Conservation (phyloP, 2,888 invertebrate genomes). For the Eubasilissa splendida region DNA sequence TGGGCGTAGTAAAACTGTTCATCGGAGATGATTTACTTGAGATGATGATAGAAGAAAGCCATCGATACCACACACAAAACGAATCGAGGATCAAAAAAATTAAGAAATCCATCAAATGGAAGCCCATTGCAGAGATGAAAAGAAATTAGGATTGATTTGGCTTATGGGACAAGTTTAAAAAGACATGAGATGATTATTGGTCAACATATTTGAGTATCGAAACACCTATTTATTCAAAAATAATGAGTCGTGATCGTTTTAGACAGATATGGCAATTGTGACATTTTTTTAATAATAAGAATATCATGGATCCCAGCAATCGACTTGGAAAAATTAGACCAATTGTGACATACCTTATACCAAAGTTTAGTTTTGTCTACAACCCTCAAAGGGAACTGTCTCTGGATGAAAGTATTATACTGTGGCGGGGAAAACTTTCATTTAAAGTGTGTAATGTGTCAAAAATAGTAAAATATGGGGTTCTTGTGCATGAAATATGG, state of each 20-base stretch:
- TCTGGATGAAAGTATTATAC: conserved; percentile 59
- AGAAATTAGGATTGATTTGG: conserved; percentile 45
- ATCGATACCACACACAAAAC: conserved; percentile 25
- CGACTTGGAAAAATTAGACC: conserved; percentile 55
- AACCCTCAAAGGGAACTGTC: conserved; percentile 56
- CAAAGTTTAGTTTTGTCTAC: conserved; percentile 56
- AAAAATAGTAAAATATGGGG: conserved; percentile 59
- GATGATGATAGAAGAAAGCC: conserved; percentile 33
- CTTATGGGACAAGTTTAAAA: conserved; percentile 56
- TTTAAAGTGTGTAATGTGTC: conserved; percentile 58
- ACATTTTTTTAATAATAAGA: conserved; percentile 50
- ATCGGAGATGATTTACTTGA: conserved; percentile 32
- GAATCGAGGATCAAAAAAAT: conserved; percentile 14
- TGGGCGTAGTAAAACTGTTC: conserved; percentile 45
- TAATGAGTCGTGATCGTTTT: conserved; percentile 51
- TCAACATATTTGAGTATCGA: conserved; percentile 53
- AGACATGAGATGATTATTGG: conserved; percentile 55
- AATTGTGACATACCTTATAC: conserved; percentile 50
- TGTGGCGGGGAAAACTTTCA: conserved; percentile 58
- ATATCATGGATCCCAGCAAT: conserved; percentile 44
- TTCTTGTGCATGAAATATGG: conserved; percentile 51
- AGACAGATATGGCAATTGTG: conserved; percentile 50
- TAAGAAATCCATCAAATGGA: conserved; percentile 28
- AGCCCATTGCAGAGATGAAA: conserved; percentile 26
- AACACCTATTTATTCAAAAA: conserved; percentile 56